Evolutionary conservation across 92 coral and sea anemone genomes (phyloP).

Genomic region (Scolanthus callimorphus): DNA sequence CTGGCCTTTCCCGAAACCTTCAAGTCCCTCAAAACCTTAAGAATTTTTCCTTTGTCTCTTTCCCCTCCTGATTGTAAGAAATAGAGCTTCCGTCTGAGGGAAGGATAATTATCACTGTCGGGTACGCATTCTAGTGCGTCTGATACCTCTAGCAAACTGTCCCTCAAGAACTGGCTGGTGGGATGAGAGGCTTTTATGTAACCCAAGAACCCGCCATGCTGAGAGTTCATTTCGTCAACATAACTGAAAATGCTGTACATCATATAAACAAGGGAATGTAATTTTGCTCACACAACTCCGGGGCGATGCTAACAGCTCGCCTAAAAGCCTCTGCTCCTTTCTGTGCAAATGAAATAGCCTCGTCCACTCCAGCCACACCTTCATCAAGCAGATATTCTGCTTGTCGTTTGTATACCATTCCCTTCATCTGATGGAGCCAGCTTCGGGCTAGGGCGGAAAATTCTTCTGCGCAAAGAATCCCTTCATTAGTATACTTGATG

Average conservation of each 20-base stretch:
- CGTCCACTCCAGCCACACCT: conserved; percentile 2
- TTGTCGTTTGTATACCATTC: conserved; percentile 62
- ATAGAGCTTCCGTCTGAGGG: conserved; percentile 32
- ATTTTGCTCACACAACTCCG: conserved; percentile 23
- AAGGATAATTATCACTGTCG: conserved; percentile 41
- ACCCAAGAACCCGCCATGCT: conserved; percentile 12
- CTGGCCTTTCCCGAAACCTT: conserved; percentile 31
- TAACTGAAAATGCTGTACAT: conserved; percentile 51
- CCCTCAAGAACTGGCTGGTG: conserved; percentile 27
- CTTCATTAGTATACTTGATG: conserved; percentile 46
- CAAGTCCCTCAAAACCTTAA: conserved; percentile 26
- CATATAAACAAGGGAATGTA: conserved; percentile 63
- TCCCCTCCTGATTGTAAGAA: conserved; percentile 17
- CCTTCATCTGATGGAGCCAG: conserved; percentile 66
- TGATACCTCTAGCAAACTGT: conserved; percentile 33
- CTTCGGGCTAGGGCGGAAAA: conserved; percentile 19
- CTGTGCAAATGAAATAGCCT: conserved; percentile 30
- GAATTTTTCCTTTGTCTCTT: conserved; percentile 7
- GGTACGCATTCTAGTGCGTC: conserved; percentile 56
- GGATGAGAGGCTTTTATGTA: too few relatives aligned
- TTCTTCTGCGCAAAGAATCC: conserved; percentile 20
- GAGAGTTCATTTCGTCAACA: conserved; percentile 28
- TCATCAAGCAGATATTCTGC: conserved; percentile 20
- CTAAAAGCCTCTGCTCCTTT: conserved; percentile 52
- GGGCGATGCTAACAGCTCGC: conserved; percentile 46